Evolutionary conservation across 2,888 invertebrate genomes (phyloP), one percentile per base, ranked within the genome.

Genomic region (Malthinus flaveolus): DNA sequence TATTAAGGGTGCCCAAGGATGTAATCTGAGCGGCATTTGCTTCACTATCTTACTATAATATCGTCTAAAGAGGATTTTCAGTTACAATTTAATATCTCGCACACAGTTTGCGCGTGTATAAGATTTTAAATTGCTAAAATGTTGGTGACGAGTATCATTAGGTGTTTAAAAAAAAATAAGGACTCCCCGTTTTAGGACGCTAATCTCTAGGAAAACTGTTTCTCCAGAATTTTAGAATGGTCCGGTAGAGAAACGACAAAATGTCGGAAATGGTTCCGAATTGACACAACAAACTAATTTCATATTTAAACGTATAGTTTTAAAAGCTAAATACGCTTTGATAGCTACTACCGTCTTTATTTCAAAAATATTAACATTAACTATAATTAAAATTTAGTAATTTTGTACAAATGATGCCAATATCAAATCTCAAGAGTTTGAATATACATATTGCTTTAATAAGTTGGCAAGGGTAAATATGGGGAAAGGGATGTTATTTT

Each of bases 1-100:
- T 60, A 60, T 51, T 45, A 47, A 39, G 49, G 50, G 60, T 42
- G 36, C 42, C 52, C 11, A 39, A 47, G 56, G 56, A 60, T 47
- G 56, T 33, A 56, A 56, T 61, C 56, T 61, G 53, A 49, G 49
- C 56, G 49, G 53, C 52, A 61, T 47, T 61, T 56, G 52, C 52
- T 49, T 23, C 44, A 46, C 36, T 54, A 59, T 55, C 59, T 55
- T 33, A 31, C 50, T 32, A 50, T 54, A 47, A 59, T 42, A 55
- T 59, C 49, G 13, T 50, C 37, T 54, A 46, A 32, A 55, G 49
- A 23, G 33, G 35, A 49, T 13, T 44, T 32, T 39, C 49, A 35
- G 44, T 50, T 51, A 51, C 56, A 55, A 56, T 59, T 59, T 55
- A 54, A 49, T 51, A 53, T 47, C 56, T 35, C 37, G 32, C 56